A percentile compares a stretch with the other conserved stretches of the same genome.
These are phyloP conservation scores for Lineus longissimus DNA, from an alignment of 1,140 invertebrate genomes.

Conservation along the genomic window DNA sequence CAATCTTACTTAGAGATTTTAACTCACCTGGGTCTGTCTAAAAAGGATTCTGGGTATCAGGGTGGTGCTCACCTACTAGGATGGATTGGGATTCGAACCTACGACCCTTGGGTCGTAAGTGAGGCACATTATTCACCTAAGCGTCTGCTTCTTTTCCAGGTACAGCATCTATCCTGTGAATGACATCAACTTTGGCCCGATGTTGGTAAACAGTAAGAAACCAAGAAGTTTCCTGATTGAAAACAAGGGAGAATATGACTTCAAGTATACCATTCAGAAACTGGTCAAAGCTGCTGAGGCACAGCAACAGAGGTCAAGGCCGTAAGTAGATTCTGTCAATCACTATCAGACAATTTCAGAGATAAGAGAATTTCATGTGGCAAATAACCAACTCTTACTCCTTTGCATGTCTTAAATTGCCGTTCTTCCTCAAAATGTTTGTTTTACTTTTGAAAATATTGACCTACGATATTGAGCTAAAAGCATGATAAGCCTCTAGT, in stretches of 20 bases:
- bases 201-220: constrained; percentile 50
- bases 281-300: constrained; percentile 31
- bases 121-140: background rate
- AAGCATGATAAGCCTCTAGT: too few species aligned
- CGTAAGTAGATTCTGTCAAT: constrained; percentile 30
- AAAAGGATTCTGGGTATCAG: too few species aligned
- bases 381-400: too few species aligned
- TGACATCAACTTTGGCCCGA: constrained; percentile 54
- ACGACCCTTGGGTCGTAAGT: background rate
- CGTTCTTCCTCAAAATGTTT: too few species aligned
- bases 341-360: background rate
- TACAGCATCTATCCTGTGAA: constrained; percentile 45
- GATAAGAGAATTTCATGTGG: background rate
- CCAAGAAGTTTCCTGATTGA: constrained; percentile 50
- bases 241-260: constrained; percentile 54
- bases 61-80: too few species aligned
- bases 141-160: constrained; percentile 27
- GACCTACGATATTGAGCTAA: too few species aligned
- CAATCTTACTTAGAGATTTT: too few species aligned
- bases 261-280: constrained; percentile 49
- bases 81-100: background rate
- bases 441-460: too few species aligned
- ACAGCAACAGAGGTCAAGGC: constrained; percentile 17
- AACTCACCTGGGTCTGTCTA: too few species aligned
- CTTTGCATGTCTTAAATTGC: too few species aligned